Conservation (phyloP, 2,888 invertebrate genomes). For the Geotrupes spiniger region DNA sequence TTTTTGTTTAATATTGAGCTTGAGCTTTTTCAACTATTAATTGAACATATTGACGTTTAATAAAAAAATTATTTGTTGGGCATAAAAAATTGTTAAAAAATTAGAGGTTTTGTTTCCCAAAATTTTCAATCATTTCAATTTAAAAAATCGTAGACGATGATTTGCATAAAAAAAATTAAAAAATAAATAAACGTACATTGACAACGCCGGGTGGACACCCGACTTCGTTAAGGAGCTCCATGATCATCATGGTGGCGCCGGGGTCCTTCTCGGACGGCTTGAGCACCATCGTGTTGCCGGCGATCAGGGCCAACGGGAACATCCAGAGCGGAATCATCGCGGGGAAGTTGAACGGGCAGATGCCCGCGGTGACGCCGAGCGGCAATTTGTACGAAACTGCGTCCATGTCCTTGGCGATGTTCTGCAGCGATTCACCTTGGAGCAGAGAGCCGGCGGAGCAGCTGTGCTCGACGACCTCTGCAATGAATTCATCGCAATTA, state of each 20-base stretch:
- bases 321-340: conserved; percentile 99
- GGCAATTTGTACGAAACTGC: conserved; percentile 89
- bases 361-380: conserved; percentile 90
- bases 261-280: conserved; percentile 98
- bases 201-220: conserved; percentile 96
- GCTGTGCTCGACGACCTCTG: conserved; percentile 96
- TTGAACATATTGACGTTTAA: no score
- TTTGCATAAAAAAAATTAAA: background rate
- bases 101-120: no score
- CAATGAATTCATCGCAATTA: no score
- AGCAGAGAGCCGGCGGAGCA: conserved; percentile 90
- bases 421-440: conserved; percentile 86
- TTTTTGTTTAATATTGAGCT: no score
- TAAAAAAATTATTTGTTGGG: no score
- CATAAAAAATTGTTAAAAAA: no score
- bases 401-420: conserved; percentile 95
- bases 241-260: conserved; percentile 91
- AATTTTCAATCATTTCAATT: background rate
- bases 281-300: conserved; percentile 92
- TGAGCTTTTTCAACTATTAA: no score
- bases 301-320: conserved; percentile 80
- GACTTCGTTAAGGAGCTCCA: conserved; percentile 89
- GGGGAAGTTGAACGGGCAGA: conserved; percentile 98
- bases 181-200: no score
- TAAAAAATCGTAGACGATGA: conserved; percentile 1